These are phyloP conservation scores for Dendropsophus ebraccatus DNA, from an alignment of 2,113 vertebrate genomes.

Conservation along the genomic window DNA sequence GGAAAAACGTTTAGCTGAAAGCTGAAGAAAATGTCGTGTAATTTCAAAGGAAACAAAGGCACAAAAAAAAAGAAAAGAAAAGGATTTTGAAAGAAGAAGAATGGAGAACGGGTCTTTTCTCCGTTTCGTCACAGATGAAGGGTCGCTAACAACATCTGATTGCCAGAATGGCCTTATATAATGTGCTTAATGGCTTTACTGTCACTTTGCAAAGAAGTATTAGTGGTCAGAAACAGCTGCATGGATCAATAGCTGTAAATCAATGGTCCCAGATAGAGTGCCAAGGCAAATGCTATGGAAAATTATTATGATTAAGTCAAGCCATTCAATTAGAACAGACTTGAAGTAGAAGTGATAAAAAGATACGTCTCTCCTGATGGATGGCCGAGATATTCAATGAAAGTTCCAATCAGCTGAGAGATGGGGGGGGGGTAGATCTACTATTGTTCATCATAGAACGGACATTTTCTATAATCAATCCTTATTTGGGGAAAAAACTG, in stretches of 20 bases:
- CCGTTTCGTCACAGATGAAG: slow-evolving; percentile 56
- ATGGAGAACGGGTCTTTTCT: slow-evolving; percentile 35
- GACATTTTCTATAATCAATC: too few species aligned
- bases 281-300: slow-evolving; percentile 51
- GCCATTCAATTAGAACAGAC: slow-evolving; percentile 57
- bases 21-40: slow-evolving; percentile 24
- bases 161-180: slow-evolving; percentile 56
- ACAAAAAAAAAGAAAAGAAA: slow-evolving; percentile 24
- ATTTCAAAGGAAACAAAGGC: slow-evolving; percentile 43
- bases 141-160: slow-evolving; percentile 57
- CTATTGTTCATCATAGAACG: background rate
- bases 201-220: slow-evolving; percentile 58
- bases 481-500: background rate
- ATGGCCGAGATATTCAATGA: slow-evolving; percentile 8
- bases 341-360: slow-evolving; percentile 36
- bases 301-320: slow-evolving; percentile 59
- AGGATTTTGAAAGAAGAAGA: slow-evolving; percentile 35
- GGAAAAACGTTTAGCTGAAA: slow-evolving; percentile 28
- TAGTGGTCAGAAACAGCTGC: slow-evolving; percentile 60
- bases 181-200: slow-evolving; percentile 56
- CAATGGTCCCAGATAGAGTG: slow-evolving; percentile 51
- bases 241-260: slow-evolving; percentile 58
- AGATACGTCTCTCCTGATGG: slow-evolving; percentile 24
- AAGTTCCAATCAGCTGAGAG: background rate
- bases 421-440: background rate